A percentile compares a stretch with the other conserved stretches of the same genome.
These are phyloP conservation scores for Hippocampus comes DNA, from an alignment of 2,113 vertebrate species.

Conservation along the genomic window DNA sequence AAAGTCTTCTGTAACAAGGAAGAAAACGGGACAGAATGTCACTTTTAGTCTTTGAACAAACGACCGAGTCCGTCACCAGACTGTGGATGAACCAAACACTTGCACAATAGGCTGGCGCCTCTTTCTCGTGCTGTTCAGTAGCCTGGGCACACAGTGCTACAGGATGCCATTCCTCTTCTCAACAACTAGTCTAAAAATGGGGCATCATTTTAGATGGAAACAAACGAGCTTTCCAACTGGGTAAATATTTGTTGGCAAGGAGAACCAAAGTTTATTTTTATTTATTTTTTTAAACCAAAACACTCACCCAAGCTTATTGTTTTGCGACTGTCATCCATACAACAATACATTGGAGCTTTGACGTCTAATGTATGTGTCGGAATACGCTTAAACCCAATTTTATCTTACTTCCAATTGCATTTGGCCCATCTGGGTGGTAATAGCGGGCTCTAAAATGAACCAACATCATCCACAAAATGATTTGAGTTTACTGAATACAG, in stretches of 20 bases:
- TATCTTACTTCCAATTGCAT: background rate
- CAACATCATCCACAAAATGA: background rate
- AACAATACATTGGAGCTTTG: background rate
- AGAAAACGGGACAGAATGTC: no score
- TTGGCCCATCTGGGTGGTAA: background rate
- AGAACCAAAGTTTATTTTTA: background rate
- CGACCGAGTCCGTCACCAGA: no score
- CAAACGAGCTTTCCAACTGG: background rate
- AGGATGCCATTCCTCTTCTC: background rate
- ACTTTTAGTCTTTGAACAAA: no score
- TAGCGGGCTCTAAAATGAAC: background rate
- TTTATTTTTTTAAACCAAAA: background rate
- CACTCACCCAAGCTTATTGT: background rate
- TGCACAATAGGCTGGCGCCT: background rate
- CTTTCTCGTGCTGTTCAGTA: background rate
- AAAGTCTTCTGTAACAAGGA: no score
- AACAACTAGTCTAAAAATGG: background rate
- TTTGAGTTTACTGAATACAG: background rate
- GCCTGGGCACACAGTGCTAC: background rate
- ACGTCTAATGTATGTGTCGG: background rate
- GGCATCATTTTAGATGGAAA: background rate
- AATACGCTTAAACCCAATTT: background rate
- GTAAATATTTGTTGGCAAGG: background rate
- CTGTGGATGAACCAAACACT: background rate
- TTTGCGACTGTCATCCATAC: background rate